Conservation (phyloP, 1,140 invertebrate genomes). For the Listronotus bonariensis region DNA sequence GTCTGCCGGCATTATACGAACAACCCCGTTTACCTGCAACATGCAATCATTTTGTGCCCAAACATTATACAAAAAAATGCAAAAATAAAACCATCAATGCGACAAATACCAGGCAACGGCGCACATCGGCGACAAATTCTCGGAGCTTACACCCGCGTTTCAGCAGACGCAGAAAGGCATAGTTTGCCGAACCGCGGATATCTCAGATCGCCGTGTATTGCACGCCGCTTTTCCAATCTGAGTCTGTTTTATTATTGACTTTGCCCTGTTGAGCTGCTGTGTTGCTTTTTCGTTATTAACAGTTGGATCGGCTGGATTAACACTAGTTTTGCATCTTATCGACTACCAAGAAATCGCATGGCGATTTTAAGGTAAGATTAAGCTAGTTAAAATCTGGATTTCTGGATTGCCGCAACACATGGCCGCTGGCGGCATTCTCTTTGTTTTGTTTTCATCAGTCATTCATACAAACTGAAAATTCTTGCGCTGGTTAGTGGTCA, state of each 20-base stretch:
- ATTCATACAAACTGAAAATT: constrained; percentile 1
- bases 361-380: constrained; percentile 25
- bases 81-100: constrained; percentile 28
- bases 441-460: constrained; percentile 19
- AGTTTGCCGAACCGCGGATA: constrained; percentile 15
- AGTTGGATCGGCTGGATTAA: neutral
- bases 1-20: no score
- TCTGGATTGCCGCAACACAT: neutral
- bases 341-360: constrained; percentile 9
- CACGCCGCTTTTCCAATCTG: no score
- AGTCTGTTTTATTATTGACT: constrained; percentile 14
- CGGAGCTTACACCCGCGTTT: neutral
- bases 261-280: constrained; percentile 22
- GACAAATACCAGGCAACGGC: constrained; percentile 29
- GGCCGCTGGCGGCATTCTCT: constrained; percentile 1
- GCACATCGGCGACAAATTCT: constrained; percentile 22
- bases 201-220: neutral
- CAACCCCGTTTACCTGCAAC: no score
- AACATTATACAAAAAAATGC: constrained; percentile 4
- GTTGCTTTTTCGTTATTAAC: constrained; percentile 1
- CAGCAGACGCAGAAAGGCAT: constrained; percentile 3
- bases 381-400: neutral
- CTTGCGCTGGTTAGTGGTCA: neutral
- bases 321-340: no score
- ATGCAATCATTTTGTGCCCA: no score